Base-by-base conservation (phyloP, 2,113 vertebrate species). In the Cephalopterus ornatus region DNA sequence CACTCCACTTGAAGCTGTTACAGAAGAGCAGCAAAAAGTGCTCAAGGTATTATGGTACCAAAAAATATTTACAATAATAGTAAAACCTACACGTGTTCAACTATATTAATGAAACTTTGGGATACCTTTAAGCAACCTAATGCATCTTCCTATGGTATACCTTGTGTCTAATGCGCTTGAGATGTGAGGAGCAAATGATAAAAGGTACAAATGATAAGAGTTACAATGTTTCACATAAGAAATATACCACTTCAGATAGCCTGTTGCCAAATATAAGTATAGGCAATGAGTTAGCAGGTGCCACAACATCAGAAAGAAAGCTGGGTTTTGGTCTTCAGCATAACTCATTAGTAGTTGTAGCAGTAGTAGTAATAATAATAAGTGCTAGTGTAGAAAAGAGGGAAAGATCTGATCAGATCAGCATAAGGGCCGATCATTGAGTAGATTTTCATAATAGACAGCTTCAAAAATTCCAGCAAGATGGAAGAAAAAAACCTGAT, bases 111-210 rank as follows among this genome's bases (percentile, higher is more conserved):
- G 21, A 42, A 30, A 32, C 32, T 7, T 65, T 87, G 68, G 35
- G 15, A 8, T 81, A 33, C 46, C 17, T 68, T 88, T 23, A 26
- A 42, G 42, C 18, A 81, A 15, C 68, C 33, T 63, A 50, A 44
- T 63, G 14, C 8, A 39, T 58, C 16, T 13, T 30, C 28, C 11
- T 9, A 16, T 30, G 61, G 21, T 84, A 17, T 9, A 0, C 0
- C 0, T 79, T 42, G 21, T 3, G 5, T 70, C 70, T 83, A 35
- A 62, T 22, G 6, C 66, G 42, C 63, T 22, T 44, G 72, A 80
- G 35, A 65, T 50, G 33, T 42, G 67, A 80, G 49, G 32, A 68
- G 10, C 14, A 65, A 61, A 28, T 42, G 12, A 49, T 74, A 17
- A 63, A 46, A 78, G 26, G 53, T 41, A 56, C 10, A 56, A 68